Evolutionary conservation across 2,797 vertebrate species (phyloP), one percentile per base, ranked within the genome.

Genomic region (Liasis olivaceus): DNA sequence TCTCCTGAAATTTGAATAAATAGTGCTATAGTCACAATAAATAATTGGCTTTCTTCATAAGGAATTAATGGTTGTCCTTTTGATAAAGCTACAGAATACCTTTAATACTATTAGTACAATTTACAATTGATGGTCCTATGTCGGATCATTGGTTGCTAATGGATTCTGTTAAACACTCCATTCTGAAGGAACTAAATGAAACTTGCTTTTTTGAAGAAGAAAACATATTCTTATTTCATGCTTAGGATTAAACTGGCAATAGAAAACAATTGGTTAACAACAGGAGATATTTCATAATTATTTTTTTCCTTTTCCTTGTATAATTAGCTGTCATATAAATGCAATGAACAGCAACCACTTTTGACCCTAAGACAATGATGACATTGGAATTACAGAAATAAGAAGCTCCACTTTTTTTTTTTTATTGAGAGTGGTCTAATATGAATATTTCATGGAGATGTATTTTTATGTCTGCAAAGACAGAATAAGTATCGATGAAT

Each of bases 331-430:
- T 51, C 84, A 62, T 59, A 64, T 14, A 42, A 86, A 85, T 58
- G 63, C 12, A 85, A 47, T 66, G 31, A 51, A 69, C 81, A 85
- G 17, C 15, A 59, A 20, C 24, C 17, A 69, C 47, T 72, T 31
- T n/a, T 89, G 62, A 85, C 36, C 22, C 7, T 24, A 69, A 89
- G 63, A 86, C 31, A 86, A 89, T 69, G 11, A 64, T 22, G 42
- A 87, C 87, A 56, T 81, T 90, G 64, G n/a, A 63, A 93, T 87
- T 90, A 87, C 26, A 81, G 8, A 63, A 47, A 90, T 90, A 90
- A 63, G 85, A 63, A 56, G 69, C 17, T 86, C 56, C 58, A 58
- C 5, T 42, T 42, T 42, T 42, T 42, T 36, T 36, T 28, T 31
- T 15, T 4, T 91, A 88, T 24, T 31, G 28, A n/a, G 64, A 60